Evolutionary conservation across 2,113 vertebrate genomes (phyloP).

Genomic region (Dromas ardeola): DNA sequence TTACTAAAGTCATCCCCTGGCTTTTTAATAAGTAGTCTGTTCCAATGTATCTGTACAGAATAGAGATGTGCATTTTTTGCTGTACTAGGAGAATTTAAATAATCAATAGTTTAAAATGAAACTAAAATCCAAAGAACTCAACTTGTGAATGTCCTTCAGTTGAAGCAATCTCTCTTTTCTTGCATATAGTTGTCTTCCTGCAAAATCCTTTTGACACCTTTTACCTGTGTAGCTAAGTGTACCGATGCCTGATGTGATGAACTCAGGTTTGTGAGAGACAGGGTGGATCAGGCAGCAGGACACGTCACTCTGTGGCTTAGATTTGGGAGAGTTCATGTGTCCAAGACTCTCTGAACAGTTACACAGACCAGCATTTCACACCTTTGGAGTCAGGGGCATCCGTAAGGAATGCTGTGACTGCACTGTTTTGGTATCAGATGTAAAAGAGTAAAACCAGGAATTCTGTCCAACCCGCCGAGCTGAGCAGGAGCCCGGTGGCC

Average conservation of each 20-base stretch:
- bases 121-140: background rate
- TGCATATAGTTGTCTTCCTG: background rate
- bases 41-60: background rate
- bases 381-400: background rate
- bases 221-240: background rate
- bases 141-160: background rate
- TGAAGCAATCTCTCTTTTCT: background rate
- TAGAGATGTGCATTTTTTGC: background rate
- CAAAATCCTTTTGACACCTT: background rate
- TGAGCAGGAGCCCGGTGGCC: background rate
- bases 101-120: background rate
- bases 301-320: background rate
- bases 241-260: background rate
- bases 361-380: background rate
- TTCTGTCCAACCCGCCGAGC: background rate
- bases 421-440: background rate
- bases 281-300: background rate
- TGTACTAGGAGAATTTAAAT: background rate
- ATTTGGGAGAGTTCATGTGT: background rate
- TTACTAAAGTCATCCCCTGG: background rate
- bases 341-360: background rate
- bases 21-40: background rate
- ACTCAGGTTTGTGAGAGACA: background rate
- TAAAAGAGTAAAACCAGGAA: background rate
- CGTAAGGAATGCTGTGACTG: background rate